phyloP scores from a whole-genome alignment of 2,797 vertebrate species.

The Xenentodon cancila region DNA sequence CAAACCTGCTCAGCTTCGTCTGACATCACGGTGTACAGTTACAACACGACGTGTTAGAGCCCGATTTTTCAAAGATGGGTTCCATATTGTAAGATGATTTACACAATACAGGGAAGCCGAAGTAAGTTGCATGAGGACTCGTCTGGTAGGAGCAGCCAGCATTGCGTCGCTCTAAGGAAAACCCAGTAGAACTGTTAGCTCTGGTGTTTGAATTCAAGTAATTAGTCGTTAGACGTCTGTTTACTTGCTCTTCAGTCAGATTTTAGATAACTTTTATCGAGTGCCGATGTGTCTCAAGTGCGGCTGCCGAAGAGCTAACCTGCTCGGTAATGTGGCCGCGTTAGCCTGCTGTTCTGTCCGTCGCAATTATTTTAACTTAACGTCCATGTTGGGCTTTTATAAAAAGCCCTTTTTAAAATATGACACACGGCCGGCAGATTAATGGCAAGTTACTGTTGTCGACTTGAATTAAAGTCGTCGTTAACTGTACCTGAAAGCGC shows the following conservation, averaged over 20 bases:
- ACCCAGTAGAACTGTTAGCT: background rate
- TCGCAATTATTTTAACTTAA: constrained; percentile 1
- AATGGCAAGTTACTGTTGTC: no score
- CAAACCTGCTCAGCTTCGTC: background rate
- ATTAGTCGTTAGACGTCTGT: background rate
- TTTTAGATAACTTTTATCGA: background rate
- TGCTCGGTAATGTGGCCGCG: constrained; percentile 45
- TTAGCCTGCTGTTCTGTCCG: constrained; percentile 50
- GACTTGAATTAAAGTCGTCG: constrained; percentile 1
- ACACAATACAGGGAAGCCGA: constrained; percentile 29
- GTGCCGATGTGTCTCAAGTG: background rate
- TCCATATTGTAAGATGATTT: constrained; percentile 12
- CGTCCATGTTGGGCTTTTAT: no score
- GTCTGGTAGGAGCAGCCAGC: constrained; percentile 13
- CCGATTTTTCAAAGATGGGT: constrained; percentile 2
- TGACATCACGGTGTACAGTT: background rate
- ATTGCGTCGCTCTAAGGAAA: constrained; percentile 44
- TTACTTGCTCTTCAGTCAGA: background rate
- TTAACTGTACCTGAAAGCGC: background rate
- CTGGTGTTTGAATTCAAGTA: background rate
- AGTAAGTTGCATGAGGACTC: constrained; percentile 35
- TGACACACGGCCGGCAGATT: no score
- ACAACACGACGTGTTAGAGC: background rate
- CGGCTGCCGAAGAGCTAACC: constrained; percentile 34
- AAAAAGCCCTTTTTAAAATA: no score